Evolutionary conservation across 1,140 invertebrate species (phyloP), one percentile per base, ranked within the genome.

Genomic region (Drosophila sulfurigaster): DNA sequence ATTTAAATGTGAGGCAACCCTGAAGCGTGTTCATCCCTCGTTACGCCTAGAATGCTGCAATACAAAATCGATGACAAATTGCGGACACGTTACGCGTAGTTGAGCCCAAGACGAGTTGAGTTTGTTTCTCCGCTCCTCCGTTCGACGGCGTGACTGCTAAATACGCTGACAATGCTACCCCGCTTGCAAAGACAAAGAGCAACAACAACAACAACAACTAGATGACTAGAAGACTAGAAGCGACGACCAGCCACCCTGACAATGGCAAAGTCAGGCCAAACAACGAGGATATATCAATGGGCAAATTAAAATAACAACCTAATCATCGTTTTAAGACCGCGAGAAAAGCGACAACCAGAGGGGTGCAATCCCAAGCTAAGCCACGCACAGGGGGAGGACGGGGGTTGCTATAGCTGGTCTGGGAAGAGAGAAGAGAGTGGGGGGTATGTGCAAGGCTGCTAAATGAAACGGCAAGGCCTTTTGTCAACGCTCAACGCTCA

Each of bases 251-350:
- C 86, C 85, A 88, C 85, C 81, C 85, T 71, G 79, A 64, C 86
- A 90, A 81, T 64, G 73, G 58, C 81, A 60, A 81, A 85, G 85
- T 79, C 85, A 88, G 85, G 56, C 64, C 35, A 57, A 69, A 70
- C 65, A 73, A 77, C 78, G 58, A 78, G 83, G 87, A 87, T 83
- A 92, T 92, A 92, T 92, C 91, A 92, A 92, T 92, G 91, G 90
- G 91, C 91, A 92, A 92, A 92, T 92, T 92, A 92, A 92, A 92
- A 92, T 92, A 92, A 92, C 91, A 92, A 92, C 91, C 91, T 92
- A 92, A 92, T 92, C 91, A 92, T 92, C 91, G 91, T 92, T 92
- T 92, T 92, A 92, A 92, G 91, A 92, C 91, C 91, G 79, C 86
- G 85, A 89, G 86, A 79, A 89, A 89, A 85, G 78, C 85, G 85